These are phyloP conservation scores for Gymnothorax javanicus DNA, from an alignment of 2,797 vertebrate genomes.

Conservation along the genomic window DNA sequence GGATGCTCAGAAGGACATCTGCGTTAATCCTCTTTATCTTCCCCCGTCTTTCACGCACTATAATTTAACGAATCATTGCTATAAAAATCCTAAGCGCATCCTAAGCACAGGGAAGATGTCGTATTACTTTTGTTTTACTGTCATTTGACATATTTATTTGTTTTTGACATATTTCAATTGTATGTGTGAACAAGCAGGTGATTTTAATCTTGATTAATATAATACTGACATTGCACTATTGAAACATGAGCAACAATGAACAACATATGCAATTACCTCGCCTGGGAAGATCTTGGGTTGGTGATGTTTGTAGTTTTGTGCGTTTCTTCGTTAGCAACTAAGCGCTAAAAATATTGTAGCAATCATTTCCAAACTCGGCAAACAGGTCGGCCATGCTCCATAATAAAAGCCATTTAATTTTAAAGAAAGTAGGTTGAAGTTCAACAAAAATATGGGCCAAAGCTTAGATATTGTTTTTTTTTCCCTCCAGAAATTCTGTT, in stretches of 20 bases:
- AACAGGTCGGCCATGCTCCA: too few relatives aligned
- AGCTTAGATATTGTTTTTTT: too few relatives aligned
- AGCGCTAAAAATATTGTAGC: too few relatives aligned
- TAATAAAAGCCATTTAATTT: too few relatives aligned
- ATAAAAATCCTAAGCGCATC: not conserved
- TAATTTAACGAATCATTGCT: not conserved
- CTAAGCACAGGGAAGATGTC: not conserved
- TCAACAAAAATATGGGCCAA: too few relatives aligned
- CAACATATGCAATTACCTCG: not conserved
- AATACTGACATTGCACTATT: not conserved
- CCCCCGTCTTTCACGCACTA: not conserved
- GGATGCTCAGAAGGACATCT: constrained; percentile 18
- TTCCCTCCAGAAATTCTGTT: too few relatives aligned
- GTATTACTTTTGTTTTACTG: not conserved
- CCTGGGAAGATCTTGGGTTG: too few relatives aligned
- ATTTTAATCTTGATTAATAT: not conserved
- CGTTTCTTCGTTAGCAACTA: too few relatives aligned
- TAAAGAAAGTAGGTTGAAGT: too few relatives aligned
- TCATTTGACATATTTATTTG: not conserved
- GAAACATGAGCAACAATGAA: not conserved
- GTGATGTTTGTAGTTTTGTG: too few relatives aligned
- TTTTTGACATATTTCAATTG: not conserved
- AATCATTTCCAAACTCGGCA: too few relatives aligned
- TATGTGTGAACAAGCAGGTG: not conserved
- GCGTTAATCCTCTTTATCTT: constrained; percentile 17